phyloP scores from a whole-genome alignment of 2,888 invertebrate genomes.

The Cryptus viduatorius region DNA sequence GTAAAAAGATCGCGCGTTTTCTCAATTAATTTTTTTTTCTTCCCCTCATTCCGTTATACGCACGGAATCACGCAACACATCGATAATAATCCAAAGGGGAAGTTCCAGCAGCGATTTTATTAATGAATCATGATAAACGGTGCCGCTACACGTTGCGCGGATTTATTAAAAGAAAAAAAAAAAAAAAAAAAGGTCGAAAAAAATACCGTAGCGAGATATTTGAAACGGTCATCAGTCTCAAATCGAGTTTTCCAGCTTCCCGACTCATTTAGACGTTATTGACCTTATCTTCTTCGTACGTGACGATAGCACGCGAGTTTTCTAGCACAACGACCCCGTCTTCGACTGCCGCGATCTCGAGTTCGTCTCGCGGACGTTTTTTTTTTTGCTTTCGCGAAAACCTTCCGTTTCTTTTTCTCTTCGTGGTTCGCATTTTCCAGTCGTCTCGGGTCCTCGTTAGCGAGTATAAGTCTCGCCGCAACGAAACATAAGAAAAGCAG shows the following conservation, averaged over 20 bases:
- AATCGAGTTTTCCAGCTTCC: neutral
- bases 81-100: constrained; percentile 1
- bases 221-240: constrained; percentile 21
- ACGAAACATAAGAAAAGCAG: neutral
- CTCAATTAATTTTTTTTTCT: constrained; percentile 42
- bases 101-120: neutral
- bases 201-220: constrained; percentile 8
- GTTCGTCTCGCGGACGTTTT: constrained; percentile 1
- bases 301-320: constrained; percentile 13
- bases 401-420: constrained; percentile 9
- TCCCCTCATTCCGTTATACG: neutral
- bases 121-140: constrained; percentile 30
- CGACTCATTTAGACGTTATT: constrained; percentile 8
- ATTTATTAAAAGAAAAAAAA: neutral
- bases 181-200: neutral
- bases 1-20: constrained; percentile 18
- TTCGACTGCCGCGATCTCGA: neutral
- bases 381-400: neutral
- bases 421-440: neutral
- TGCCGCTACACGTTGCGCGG: constrained; percentile 4
- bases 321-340: constrained; percentile 5
- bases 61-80: constrained; percentile 12
- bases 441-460: constrained; percentile 2
- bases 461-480: neutral
- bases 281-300: neutral